phyloP scores from a whole-genome alignment of 2,888 invertebrate species.

The Neocrepidodera transversa region DNA sequence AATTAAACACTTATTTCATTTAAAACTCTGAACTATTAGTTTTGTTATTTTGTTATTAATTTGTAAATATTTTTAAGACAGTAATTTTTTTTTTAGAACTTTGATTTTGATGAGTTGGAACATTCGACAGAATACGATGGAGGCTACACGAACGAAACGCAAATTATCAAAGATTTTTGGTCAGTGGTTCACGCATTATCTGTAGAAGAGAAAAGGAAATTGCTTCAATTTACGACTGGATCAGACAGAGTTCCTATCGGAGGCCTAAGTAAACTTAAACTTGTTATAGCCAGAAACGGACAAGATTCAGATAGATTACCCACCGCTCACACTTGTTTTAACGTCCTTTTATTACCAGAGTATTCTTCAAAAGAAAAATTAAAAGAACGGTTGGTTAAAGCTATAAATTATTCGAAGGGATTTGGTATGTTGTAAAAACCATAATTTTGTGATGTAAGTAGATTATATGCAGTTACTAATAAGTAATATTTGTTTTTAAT shows the following conservation, averaged over 20 bases:
- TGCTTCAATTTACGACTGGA: slow-evolving; percentile 92
- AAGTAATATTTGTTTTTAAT: slow-evolving; percentile 39
- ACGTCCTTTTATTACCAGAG: slow-evolving; percentile 90
- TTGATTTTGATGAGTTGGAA: slow-evolving; percentile 91
- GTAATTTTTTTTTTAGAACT: slow-evolving; percentile 73
- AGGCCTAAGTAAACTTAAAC: slow-evolving; percentile 84
- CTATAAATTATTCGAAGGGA: slow-evolving; percentile 94
- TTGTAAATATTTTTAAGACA: too few species aligned
- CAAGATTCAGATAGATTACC: slow-evolving; percentile 92
- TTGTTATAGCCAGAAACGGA: slow-evolving; percentile 90
- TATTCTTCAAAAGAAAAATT: slow-evolving; percentile 86
- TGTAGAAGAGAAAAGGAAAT: slow-evolving; percentile 81
- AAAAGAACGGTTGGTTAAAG: slow-evolving; percentile 88
- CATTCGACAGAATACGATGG: slow-evolving; percentile 94
- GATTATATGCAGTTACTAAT: slow-evolving; percentile 39
- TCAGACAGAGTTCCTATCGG: slow-evolving; percentile 94
- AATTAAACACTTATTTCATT: too few species aligned
- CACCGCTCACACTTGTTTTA: slow-evolving; percentile 96
- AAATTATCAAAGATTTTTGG: slow-evolving; percentile 86
- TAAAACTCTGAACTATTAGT: too few species aligned
- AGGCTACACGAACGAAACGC: slow-evolving; percentile 82
- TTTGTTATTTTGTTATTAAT: too few species aligned
- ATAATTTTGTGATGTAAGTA: slow-evolving; percentile 32
- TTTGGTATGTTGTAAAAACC: slow-evolving; percentile 86
- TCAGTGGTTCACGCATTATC: slow-evolving; percentile 82